Percentiles rank a stretch among this genome's conserved stretches.
Evolutionary conservation across 2,113 vertebrate genomes (phyloP).

Genomic region (Emydocephalus ijimae): DNA sequence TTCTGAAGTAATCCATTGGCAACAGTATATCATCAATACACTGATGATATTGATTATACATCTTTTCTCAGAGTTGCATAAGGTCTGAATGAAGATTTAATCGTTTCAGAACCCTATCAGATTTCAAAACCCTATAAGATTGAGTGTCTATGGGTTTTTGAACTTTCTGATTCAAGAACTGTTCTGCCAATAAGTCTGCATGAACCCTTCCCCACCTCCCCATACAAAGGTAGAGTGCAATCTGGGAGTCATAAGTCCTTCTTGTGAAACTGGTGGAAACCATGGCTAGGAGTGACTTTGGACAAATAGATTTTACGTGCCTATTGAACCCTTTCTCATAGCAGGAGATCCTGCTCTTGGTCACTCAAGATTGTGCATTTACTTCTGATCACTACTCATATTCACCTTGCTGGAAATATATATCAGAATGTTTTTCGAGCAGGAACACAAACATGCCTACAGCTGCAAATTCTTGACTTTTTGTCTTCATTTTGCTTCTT

Average conservation of each 20-base stretch:
- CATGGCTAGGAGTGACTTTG: not conserved
- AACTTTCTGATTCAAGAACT: not conserved
- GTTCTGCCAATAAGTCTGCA: not conserved
- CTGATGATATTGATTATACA: not conserved
- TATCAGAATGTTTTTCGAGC: not conserved
- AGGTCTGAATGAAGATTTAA: not conserved
- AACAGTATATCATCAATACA: not conserved
- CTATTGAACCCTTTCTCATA: not conserved
- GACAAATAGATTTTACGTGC: not conserved
- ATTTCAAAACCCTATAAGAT: not conserved
- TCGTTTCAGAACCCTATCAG: not conserved
- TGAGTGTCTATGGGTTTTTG: not conserved
- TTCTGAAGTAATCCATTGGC: not conserved
- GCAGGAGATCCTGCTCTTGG: not conserved
- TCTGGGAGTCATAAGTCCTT: not conserved
- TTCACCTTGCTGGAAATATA: not conserved
- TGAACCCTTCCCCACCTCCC: too few species aligned
- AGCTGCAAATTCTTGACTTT: not conserved
- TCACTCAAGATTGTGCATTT: not conserved
- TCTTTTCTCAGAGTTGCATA: not conserved
- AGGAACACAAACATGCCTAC: not conserved
- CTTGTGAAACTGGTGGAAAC: not conserved
- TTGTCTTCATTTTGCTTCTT: not conserved
- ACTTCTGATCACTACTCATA: not conserved
- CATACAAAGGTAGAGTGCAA: not conserved